Base-by-base conservation (phyloP, 2,797 vertebrate species). In the Argyrosomus regius region DNA sequence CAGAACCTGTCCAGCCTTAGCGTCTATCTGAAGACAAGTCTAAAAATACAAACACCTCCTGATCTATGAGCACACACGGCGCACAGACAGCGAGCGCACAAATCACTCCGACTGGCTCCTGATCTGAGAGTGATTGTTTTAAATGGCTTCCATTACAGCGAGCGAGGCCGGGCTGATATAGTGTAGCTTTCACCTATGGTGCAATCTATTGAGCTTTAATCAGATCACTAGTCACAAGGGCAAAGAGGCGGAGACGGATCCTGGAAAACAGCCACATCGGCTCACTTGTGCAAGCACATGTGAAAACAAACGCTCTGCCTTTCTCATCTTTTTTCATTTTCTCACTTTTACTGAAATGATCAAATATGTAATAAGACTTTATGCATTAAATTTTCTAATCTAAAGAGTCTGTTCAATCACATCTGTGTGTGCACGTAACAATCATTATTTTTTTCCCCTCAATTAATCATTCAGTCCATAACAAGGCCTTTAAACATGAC, bases 31-130 rank as follows among this genome's bases (percentile, higher is more conserved):
- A 78, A 89, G 59, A 68, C 17, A 5, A 31, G 68, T 75, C 86
- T 89, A 90, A 90, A 92, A 91, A 91, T 89, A 92, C 74, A 75
- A 83, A 86, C 80, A 80, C 68, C 66, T 77, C 72, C 85, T 88
- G 87, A 88, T 89, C 77, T 84, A 79, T 22, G 75, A 86, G 77
- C 63, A 41, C 74, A 66, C 68, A 53, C 57, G 2, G 43, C 45
- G 8, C 41, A 65, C 84, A 90, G 82, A 88, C 88, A 46, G 61
- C 16, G 26, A 35, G 68, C 70, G 67, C 77, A 91, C 85, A 88
- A 83, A 92, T 88, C 87, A 87, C 81, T 76, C 70, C 13, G 83
- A 46, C 74, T 72, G 81, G 70, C 78, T 88, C 72, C 80, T 86
- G 85, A 91, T 91, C 82, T 64, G 57, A 89, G 75, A 77, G 65